Base-by-base conservation (phyloP, 1,140 invertebrate species). In the Macrosteles quadrilineatus region DNA sequence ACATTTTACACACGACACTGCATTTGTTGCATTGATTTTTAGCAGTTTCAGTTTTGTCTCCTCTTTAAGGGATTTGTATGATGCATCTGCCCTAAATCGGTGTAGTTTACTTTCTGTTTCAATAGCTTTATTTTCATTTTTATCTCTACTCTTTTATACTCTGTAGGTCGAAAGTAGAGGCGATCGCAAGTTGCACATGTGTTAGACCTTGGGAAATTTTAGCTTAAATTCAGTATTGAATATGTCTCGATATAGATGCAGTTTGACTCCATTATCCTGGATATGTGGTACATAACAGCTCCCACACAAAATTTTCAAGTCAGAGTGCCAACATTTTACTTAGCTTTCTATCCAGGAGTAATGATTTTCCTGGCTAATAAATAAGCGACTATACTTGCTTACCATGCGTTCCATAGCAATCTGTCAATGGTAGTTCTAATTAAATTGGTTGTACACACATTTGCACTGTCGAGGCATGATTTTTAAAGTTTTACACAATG, bases 1-100 rank as follows among this genome's bases (percentile, higher is more conserved):
- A 25, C 21, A 6, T 6, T 62, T 27, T 25, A 62, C 25, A 29
- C 57, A 72, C 23, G 69, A 69, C 65, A 68, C 71, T 40, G 32
- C 32, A 40, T 53, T 70, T 43, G 57, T 64, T 53, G 72, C 68
- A 69, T 73, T 25, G n/a, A 55, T 47, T 19, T 43, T 43, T 63
- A 70, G 53, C 67, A 73, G 47, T 72, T 47, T 57, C 43, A n/a
- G n/a, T n/a, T n/a, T n/a, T 53, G 70, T 40, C 72, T 71, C 74
- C 70, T 65, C 29, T 31, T 45, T 62, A 36, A 74, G 65, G 25
- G 50, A 70, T 40, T 71, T 73, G 66, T 71, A 63, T 43, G 63
- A 36, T 70, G 27, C 53, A 72, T 66, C 63, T 40, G 63, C 31
- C 23, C 63, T 45, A 9, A 14, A 66, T 17, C 29, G 57, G 30